Percentiles rank a stretch among this genome's conserved stretches.
Evolutionary conservation across 2,113 vertebrate species (phyloP).

Genomic region (Trogon melanurus): DNA sequence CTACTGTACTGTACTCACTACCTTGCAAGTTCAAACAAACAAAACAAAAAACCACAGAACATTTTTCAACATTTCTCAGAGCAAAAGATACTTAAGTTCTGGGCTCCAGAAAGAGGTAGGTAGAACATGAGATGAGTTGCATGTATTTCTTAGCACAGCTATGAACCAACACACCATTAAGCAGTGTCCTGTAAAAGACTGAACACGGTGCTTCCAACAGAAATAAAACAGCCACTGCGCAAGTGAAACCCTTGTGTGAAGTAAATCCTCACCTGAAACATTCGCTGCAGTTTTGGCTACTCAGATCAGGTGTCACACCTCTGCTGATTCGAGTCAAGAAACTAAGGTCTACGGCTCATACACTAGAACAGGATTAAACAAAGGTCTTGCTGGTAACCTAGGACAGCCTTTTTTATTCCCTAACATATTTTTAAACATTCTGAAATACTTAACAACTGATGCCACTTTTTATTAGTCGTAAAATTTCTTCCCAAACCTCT

Average conservation of each 20-base stretch:
- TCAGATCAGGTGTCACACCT: not conserved
- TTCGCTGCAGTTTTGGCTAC: not conserved
- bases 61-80: not conserved
- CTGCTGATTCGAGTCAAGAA: not conserved
- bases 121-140: not conserved
- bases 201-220: not conserved
- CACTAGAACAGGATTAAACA: not conserved
- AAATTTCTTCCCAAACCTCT: not conserved
- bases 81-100: not conserved
- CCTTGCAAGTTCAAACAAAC: not conserved
- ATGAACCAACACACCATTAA: not conserved
- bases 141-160: not conserved
- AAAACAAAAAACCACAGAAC: not conserved
- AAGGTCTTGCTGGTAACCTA: not conserved
- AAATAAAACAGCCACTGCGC: not conserved
- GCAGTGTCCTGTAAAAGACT: not conserved
- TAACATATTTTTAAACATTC: not conserved
- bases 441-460: not conserved
- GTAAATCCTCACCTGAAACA: not conserved
- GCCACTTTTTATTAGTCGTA: not conserved
- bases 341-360: not conserved
- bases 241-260: not conserved
- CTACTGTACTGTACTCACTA: not conserved
- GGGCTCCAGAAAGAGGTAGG: not conserved
- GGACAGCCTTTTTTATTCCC: not conserved